phyloP scores from a whole-genome alignment of 2,888 invertebrate species.

The Sthenelais limicola region DNA sequence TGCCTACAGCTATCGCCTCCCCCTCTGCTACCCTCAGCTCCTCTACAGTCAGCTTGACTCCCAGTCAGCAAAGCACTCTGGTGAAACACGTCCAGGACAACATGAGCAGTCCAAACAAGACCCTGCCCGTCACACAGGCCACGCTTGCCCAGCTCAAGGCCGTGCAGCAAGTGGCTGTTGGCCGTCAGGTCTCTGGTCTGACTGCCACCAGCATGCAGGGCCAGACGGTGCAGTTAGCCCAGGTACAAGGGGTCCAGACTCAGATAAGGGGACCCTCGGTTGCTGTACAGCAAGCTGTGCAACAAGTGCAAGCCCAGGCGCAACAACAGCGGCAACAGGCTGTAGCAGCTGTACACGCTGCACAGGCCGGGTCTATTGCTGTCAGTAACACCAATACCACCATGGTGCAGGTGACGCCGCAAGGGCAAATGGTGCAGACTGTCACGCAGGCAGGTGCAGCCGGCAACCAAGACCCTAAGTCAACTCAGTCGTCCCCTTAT shows the following conservation, averaged over 20 bases:
- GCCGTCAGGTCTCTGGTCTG: slow-evolving; percentile 19
- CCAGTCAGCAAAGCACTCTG: neutral
- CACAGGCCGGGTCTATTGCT: slow-evolving; percentile 17
- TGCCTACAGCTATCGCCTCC: neutral
- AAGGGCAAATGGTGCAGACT: slow-evolving; percentile 24
- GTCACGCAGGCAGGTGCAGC: neutral
- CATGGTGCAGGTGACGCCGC: slow-evolving; percentile 33
- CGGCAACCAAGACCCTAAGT: neutral
- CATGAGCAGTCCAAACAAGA: slow-evolving; percentile 42
- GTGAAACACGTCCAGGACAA: slow-evolving; percentile 44
- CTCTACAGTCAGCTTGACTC: slow-evolving; percentile 36
- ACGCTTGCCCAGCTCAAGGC: slow-evolving; percentile 33
- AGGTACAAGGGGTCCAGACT: slow-evolving; percentile 41
- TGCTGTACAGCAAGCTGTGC: slow-evolving; percentile 35
- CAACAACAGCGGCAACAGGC: slow-evolving; percentile 50
- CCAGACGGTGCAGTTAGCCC: slow-evolving; percentile 11
- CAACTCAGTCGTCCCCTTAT: slow-evolving; percentile 7
- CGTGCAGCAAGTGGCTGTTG: slow-evolving; percentile 22
- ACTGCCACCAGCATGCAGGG: slow-evolving; percentile 9
- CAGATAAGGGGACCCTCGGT: slow-evolving; percentile 41
- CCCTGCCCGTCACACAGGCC: slow-evolving; percentile 28
- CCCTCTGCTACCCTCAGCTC: neutral
- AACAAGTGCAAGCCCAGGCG: slow-evolving; percentile 52
- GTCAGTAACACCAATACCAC: slow-evolving; percentile 9
- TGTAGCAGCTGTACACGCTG: slow-evolving; percentile 7